phyloP scores from a whole-genome alignment of 2,113 vertebrate species.

The Choloepus hoffmanni region DNA sequence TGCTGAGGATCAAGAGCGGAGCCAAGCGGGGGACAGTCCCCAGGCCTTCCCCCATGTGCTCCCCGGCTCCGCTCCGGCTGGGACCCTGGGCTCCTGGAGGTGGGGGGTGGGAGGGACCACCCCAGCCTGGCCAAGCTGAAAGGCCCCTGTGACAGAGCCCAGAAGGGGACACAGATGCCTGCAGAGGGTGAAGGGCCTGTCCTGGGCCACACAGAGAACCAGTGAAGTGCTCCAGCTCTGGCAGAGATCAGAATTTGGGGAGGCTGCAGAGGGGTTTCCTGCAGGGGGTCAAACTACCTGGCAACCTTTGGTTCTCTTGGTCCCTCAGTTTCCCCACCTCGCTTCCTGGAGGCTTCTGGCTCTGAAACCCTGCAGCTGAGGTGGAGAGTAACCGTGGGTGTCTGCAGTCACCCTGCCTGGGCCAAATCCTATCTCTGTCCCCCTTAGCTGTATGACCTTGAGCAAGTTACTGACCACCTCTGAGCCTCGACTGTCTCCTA shows the following conservation, averaged over 20 bases:
- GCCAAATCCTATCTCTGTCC: neutral
- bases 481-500: neutral
- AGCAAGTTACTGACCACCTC: neutral
- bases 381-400: neutral
- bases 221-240: neutral
- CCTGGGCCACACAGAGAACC: neutral
- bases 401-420: neutral
- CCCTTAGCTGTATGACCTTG: neutral
- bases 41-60: neutral
- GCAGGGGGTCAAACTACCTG: neutral
- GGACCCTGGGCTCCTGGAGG: neutral
- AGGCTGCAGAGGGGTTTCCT: neutral
- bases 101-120: neutral
- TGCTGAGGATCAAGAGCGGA: slow-evolving; percentile 49
- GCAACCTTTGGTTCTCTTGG: neutral
- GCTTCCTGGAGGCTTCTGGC: neutral
- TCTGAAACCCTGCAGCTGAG: neutral
- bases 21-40: slow-evolving; percentile 41
- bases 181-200: neutral
- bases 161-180: neutral
- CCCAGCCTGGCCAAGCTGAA: neutral
- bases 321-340: neutral
- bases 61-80: neutral
- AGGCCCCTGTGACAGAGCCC: neutral
- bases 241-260: neutral